These are phyloP conservation scores for Catajapyx aquilonaris DNA, from an alignment of 1,140 invertebrate genomes.

Conservation along the genomic window DNA sequence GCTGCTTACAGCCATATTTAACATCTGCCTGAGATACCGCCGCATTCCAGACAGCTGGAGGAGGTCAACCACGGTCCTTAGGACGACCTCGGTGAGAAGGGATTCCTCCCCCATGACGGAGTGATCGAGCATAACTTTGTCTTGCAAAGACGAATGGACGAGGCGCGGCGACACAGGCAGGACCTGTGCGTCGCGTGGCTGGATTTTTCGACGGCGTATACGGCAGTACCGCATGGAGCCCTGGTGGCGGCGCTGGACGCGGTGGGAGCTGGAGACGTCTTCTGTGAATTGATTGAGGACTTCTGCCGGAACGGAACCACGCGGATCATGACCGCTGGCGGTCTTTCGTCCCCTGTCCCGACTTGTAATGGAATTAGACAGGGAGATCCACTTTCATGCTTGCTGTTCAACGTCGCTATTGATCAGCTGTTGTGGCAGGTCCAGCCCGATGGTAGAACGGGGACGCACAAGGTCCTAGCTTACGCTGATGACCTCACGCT, in stretches of 20 bases:
- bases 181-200: constrained; percentile 3
- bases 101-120: too few species aligned
- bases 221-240: constrained; percentile 1
- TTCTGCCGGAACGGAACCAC: constrained; percentile 3
- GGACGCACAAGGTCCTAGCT: constrained; percentile 1
- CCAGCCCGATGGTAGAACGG: background rate
- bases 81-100: background rate
- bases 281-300: constrained; percentile 1
- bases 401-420: constrained; percentile 15
- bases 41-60: too few species aligned
- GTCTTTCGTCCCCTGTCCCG: constrained; percentile 9
- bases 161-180: background rate
- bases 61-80: constrained; percentile 7
- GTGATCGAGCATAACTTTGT: constrained; percentile 11
- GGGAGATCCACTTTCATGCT: constrained; percentile 12
- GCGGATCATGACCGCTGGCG: background rate
- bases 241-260: background rate
- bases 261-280: too few species aligned
- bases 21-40: too few species aligned
- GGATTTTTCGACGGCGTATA: background rate
- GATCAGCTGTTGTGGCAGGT: constrained; percentile 9
- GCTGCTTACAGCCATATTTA: too few species aligned
- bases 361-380: constrained; percentile 14
- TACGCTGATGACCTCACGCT: constrained; percentile 9
- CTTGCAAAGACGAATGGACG: background rate